phyloP scores from a whole-genome alignment of 2,113 vertebrate species.

The Oryzias javanicus region DNA sequence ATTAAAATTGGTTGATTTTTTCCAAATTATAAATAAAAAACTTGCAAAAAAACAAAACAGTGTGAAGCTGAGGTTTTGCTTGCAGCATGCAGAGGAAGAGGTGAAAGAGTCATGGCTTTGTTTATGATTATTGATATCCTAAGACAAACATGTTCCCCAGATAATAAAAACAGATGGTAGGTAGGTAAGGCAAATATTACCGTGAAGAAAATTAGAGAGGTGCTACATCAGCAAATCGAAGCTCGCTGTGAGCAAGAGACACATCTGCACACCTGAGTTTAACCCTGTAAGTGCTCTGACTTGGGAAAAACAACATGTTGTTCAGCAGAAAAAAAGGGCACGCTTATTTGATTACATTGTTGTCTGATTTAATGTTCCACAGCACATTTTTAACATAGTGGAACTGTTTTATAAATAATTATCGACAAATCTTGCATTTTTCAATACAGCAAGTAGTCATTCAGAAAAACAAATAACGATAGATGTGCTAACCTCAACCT shows the following conservation, averaged over 20 bases:
- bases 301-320: too few relatives aligned
- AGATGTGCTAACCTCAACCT: too few relatives aligned
- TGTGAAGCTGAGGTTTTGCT: conserved; percentile 2
- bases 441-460: too few relatives aligned
- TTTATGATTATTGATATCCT: conserved; percentile 98
- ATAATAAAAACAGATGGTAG: conserved; percentile 96
- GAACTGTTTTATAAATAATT: too few relatives aligned
- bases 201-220: conserved; percentile 84
- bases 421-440: too few relatives aligned
- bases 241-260: conserved; percentile 6
- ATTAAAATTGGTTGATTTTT: conserved; percentile 59
- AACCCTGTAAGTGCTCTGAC: too few relatives aligned
- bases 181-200: conserved; percentile 87
- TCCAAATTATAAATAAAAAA: neutral
- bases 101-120: conserved; percentile 74
- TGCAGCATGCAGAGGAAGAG: conserved; percentile 71
- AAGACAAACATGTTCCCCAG: conserved; percentile 93
- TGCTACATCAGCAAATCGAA: conserved; percentile 88
- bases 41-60: too few relatives aligned
- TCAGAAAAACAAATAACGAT: too few relatives aligned
- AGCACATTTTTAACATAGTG: too few relatives aligned
- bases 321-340: too few relatives aligned
- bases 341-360: too few relatives aligned
- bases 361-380: too few relatives aligned
- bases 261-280: conserved; percentile 7